phyloP scores from a whole-genome alignment of 2,797 vertebrate genomes.

The Sylvilagus floridanus region DNA sequence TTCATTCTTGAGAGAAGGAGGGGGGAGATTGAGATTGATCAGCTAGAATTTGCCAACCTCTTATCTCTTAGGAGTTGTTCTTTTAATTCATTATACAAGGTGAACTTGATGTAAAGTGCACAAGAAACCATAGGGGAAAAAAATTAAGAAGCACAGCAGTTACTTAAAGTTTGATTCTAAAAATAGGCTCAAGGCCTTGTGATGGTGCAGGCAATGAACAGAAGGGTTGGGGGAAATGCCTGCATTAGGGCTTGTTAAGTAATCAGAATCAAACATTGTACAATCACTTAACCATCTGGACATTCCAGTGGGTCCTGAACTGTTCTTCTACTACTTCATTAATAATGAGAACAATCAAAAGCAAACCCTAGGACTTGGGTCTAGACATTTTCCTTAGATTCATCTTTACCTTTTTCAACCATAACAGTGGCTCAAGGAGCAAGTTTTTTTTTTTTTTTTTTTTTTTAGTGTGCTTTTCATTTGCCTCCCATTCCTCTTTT shows the following conservation, averaged over 20 bases:
- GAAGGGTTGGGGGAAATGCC: background rate
- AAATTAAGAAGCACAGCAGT: background rate
- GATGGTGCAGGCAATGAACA: background rate
- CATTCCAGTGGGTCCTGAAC: background rate
- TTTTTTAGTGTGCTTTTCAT: background rate
- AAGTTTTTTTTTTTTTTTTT: background rate
- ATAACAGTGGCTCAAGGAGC: background rate
- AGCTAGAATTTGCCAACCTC: background rate
- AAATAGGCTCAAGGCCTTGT: background rate
- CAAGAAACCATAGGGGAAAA: background rate
- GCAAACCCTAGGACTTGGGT: background rate
- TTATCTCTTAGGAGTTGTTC: background rate
- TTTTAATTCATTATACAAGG: background rate
- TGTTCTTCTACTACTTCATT: background rate
- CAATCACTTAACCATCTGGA: background rate
- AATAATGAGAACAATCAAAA: background rate
- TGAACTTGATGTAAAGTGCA: background rate
- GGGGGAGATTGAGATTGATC: too few species aligned
- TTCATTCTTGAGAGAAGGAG: background rate
- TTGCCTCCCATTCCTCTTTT: background rate
- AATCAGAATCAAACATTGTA: background rate
- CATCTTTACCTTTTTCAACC: background rate
- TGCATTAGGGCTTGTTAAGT: background rate
- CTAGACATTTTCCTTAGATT: background rate
- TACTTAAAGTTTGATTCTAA: slow-evolving; percentile 9